Evolutionary conservation across 2,797 vertebrate species (phyloP).

Genomic region (Corythornis leucogaster): DNA sequence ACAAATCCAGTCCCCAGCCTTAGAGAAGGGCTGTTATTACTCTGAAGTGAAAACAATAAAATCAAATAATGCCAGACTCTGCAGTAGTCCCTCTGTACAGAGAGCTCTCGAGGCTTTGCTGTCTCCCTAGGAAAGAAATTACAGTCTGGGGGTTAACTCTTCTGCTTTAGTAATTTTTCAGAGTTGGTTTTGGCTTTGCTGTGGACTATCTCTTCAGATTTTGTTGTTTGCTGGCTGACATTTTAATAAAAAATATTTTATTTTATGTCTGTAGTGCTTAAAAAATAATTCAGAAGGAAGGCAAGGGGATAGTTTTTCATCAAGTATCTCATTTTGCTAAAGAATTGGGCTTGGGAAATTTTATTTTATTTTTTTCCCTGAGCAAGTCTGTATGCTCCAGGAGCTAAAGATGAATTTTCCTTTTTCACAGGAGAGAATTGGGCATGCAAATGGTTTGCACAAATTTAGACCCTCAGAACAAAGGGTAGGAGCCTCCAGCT

Average conservation of each 20-base stretch:
- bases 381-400: neutral
- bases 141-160: slow-evolving; percentile 33
- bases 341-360: neutral
- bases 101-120: slow-evolving; percentile 50
- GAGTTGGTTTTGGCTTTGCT: slow-evolving; percentile 37
- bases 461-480: neutral
- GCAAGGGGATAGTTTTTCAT: neutral
- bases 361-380: neutral
- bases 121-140: slow-evolving; percentile 53
- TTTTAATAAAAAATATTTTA: slow-evolving; percentile 59
- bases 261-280: neutral
- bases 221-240: slow-evolving; percentile 11
- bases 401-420: neutral
- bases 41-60: slow-evolving; percentile 32
- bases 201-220: neutral
- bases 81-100: neutral
- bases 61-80: slow-evolving; percentile 39
- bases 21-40: slow-evolving; percentile 37
- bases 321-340: neutral
- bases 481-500: neutral
- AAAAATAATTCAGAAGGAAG: slow-evolving; percentile 4
- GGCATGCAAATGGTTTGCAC: neutral
- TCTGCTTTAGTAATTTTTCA: neutral
- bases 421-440: neutral
- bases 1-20: slow-evolving; percentile 28